Evolutionary conservation across 2,113 vertebrate genomes (phyloP), one percentile per base, ranked within the genome.

Genomic region (Acanthisitta chloris): DNA sequence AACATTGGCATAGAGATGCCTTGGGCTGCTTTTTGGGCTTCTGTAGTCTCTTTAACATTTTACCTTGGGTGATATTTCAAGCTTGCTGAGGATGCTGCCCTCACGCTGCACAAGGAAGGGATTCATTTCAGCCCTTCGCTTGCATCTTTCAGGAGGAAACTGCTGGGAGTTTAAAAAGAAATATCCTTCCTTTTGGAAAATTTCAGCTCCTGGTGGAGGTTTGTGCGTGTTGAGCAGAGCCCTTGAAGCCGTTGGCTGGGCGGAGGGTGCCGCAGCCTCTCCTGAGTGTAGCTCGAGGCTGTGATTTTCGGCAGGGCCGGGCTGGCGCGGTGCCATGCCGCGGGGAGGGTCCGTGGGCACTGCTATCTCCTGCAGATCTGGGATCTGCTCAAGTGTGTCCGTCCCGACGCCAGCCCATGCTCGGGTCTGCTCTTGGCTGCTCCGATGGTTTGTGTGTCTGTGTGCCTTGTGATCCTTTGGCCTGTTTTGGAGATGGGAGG

Each of bases 31-130:
- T 62, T 90, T 93, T 62, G 79, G 88, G 79, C 43, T 90, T 65
- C 80, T 95, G 70, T 86, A 69, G 77, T 62, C 54, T 72, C 74
- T 67, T 59, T 51, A 80, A 42, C 6, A 1, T 80, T 90, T 94
- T 85, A 54, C 31, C 66, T 88, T 58, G 84, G 25, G 42, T 77
- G 64, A 29, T 42, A 54, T 91, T 87, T 91, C 93, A 92, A 96
- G 84, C 66, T 91, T 45, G 62, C 81, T 65, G 77, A 72, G 77
- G 83, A 89, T 67, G 83, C 88, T 95, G 94, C 90, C 80, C 85
- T 92, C 24, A 4, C 0, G 1, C 58, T 90, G 79, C 66, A 36
- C 89, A 61, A 67, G 69, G 57, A 88, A 74, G 40, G 66, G 42
- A 42, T 79, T 70, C 81, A 54, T 94, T 82, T 91, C 76, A 95